These are phyloP conservation scores for Heterocephalus glaber DNA, from an alignment of 2,113 vertebrate genomes.

Conservation along the genomic window DNA sequence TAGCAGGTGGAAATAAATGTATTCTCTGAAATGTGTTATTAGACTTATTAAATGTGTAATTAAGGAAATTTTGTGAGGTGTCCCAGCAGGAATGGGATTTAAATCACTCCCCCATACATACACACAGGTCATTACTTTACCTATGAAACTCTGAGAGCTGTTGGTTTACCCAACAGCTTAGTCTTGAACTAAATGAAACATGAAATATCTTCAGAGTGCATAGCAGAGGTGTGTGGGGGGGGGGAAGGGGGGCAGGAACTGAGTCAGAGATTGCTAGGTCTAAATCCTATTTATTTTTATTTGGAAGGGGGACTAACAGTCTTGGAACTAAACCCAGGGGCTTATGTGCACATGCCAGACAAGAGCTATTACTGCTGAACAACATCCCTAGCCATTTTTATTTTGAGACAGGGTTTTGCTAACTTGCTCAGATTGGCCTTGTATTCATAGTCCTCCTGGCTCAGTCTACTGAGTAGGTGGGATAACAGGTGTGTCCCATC, in stretches of 20 bases:
- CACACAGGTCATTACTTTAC: neutral
- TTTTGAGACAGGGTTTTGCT: neutral
- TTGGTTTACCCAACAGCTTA: neutral
- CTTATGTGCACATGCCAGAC: neutral
- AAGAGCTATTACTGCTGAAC: neutral
- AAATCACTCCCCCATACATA: neutral
- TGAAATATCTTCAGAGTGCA: neutral
- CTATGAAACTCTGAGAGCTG: neutral
- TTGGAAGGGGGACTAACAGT: neutral
- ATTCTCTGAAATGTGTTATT: slow-evolving; percentile 36
- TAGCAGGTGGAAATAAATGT: neutral
- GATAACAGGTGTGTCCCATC: neutral
- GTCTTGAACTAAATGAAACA: neutral
- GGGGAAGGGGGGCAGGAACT: neutral
- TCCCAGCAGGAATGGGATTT: neutral
- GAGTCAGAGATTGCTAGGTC: neutral
- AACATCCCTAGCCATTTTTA: too few relatives aligned
- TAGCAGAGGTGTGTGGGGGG: neutral
- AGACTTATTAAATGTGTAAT: slow-evolving; percentile 47
- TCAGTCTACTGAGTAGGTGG: neutral
- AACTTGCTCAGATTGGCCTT: neutral
- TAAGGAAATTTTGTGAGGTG: slow-evolving; percentile 19
- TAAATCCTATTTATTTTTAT: neutral
- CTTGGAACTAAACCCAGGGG: neutral
- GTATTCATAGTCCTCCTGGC: neutral